Evolutionary conservation across 2,113 vertebrate genomes (phyloP).

Genomic region (Cepphus grylle): DNA sequence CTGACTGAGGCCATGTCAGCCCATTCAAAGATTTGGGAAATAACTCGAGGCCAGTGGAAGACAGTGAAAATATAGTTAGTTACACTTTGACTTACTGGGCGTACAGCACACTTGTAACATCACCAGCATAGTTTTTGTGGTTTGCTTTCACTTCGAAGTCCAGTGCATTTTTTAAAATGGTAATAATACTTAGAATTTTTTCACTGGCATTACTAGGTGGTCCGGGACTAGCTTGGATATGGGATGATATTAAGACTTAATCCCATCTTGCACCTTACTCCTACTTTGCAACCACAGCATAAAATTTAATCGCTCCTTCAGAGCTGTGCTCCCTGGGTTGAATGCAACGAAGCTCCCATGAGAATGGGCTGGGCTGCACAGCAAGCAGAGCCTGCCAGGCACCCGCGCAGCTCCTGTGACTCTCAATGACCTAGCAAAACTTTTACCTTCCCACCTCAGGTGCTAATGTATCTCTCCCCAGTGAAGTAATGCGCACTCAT

Average conservation of each 20-base stretch:
- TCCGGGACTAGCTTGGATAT: background rate
- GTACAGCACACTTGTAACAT: background rate
- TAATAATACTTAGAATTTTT: background rate
- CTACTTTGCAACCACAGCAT: slow-evolving; percentile 26
- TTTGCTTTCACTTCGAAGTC: slow-evolving; percentile 36
- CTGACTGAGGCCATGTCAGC: background rate
- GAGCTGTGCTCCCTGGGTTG: background rate
- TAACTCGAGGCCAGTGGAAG: background rate
- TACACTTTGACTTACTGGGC: background rate
- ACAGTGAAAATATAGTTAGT: background rate
- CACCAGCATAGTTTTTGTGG: background rate
- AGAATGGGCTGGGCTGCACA: background rate
- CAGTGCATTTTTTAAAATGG: background rate
- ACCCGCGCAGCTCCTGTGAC: background rate
- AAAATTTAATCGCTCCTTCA: background rate
- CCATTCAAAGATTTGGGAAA: background rate
- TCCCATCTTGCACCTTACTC: slow-evolving; percentile 21
- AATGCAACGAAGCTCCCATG: background rate
- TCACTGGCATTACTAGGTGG: slow-evolving; percentile 20
- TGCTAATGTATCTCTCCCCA: background rate
- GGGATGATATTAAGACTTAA: slow-evolving; percentile 12
- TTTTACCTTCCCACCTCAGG: background rate
- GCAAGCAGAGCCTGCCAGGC: background rate
- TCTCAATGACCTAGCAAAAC: background rate
- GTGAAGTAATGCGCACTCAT: background rate